Evolutionary conservation across 92 coral and sea anemone genomes (phyloP), one percentile per base, ranked within the genome.

Genomic region (Diadumene lineata): DNA sequence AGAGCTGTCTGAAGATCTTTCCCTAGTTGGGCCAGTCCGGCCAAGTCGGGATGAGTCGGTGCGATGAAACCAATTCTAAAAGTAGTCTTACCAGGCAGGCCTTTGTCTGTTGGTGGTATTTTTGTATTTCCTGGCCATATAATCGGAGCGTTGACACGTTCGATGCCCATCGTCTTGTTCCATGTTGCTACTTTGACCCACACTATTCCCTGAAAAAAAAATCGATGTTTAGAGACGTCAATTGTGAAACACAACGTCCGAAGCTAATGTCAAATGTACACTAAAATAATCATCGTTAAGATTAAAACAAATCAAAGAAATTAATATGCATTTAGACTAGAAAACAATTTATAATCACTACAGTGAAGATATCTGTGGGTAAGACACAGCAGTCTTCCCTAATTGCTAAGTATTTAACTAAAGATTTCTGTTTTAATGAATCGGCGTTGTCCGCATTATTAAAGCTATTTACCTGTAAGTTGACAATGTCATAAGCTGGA

Each of bases 71-170:
- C 98, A 64, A 94, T 91, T 60, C 93, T 88, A 66, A 94, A 83
- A 7, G 98, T 94, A 46, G 96, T 94, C 77, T 94, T 94, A 19
- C 98, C 98, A 0, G 98, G 98, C 22, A 88, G 88, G n/a, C 96
- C 97, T 60, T 86, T 85, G 64, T 96, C 99, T 1, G 94, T 93
- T 0, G 97, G 97, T 0, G 93, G 97, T 15, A 78, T 87, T 44
- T 73, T 84, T 38, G 96, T 84, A 73, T 93, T 88, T 17, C 99
- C 97, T 68, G 96, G 97, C 97, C 99, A 96, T 34, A 83, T 76
- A 46, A 94, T 92, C 63, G 74, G 71, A 31, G 69, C 75, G 0
- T 84, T 83, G 38, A 50, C 60, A 17, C 87, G 85, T 65, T 92
- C 96, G 26, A 91, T 81, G 18, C 98, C 98, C 28, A 89, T 66